phyloP scores from a whole-genome alignment of 2,888 invertebrate species.

The Watsonalla cultraria region DNA sequence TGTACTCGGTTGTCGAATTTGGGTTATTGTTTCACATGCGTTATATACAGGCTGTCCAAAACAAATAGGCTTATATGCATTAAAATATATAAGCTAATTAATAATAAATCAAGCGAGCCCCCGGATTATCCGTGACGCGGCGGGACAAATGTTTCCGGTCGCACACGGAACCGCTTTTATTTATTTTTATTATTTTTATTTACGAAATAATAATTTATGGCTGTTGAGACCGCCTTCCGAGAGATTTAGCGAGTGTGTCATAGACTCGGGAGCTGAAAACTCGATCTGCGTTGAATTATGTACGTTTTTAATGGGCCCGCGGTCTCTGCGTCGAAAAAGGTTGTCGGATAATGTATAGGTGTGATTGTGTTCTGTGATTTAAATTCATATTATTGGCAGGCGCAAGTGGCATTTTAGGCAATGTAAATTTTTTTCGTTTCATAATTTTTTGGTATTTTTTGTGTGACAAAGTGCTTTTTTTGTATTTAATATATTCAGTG shows the following conservation, averaged over 20 bases:
- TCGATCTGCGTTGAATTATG: conserved; percentile 71
- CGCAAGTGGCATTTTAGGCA: conserved; percentile 16
- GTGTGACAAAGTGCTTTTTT: neutral
- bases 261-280: conserved; percentile 66
- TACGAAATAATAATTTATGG: conserved; percentile 74
- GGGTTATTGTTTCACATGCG: conserved; percentile 2
- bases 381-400: conserved; percentile 47
- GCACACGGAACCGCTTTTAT: conserved; percentile 57
- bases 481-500: neutral
- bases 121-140: conserved; percentile 68
- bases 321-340: conserved; percentile 51
- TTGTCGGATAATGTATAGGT: conserved; percentile 52
- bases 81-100: conserved; percentile 65
- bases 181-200: conserved; percentile 76
- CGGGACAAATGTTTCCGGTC: conserved; percentile 75
- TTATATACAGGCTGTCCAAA: conserved; percentile 25
- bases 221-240: conserved; percentile 68
- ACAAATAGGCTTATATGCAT: conserved; percentile 33
- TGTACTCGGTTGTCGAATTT: neutral
- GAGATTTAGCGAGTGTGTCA: conserved; percentile 75
- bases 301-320: conserved; percentile 60
- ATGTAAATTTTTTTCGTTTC: neutral
- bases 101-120: conserved; percentile 68
- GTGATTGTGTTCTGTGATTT: conserved; percentile 49
- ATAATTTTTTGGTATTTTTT: neutral